Conservation (phyloP, 2,797 vertebrate species). For the Aeoliscus strigatus region DNA sequence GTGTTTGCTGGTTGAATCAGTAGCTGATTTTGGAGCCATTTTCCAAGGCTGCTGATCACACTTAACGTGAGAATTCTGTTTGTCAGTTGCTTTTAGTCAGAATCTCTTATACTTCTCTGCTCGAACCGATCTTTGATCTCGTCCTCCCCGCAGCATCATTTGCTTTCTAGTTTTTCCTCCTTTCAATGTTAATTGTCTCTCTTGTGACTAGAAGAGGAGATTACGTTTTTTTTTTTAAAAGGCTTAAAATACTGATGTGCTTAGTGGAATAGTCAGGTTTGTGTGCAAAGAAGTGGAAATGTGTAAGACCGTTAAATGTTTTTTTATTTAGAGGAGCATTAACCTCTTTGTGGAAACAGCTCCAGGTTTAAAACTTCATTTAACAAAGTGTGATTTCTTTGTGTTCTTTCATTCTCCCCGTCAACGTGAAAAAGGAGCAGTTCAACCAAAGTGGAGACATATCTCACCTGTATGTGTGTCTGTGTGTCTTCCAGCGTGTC, state of each 20-base stretch:
- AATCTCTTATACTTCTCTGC: slow-evolving; percentile 22
- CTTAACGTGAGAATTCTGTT: slow-evolving; percentile 35
- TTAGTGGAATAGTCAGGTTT: slow-evolving; percentile 2
- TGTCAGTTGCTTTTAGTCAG: slow-evolving; percentile 43
- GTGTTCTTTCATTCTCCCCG: no score
- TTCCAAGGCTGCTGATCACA: slow-evolving; percentile 27
- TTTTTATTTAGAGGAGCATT: no score
- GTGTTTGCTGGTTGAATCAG: slow-evolving; percentile 21
- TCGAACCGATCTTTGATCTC: slow-evolving; percentile 25
- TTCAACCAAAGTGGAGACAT: no score
- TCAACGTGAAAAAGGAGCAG: no score
- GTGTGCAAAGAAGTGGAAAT: neutral
- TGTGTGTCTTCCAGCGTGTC: slow-evolving; percentile 79
- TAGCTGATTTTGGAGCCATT: slow-evolving; percentile 28
- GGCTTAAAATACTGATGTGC: no score
- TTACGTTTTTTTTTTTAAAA: slow-evolving; percentile 15
- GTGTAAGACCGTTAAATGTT: no score
- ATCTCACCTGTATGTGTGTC: neutral
- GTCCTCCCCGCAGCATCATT: slow-evolving; percentile 11
- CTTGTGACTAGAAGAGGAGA: slow-evolving; percentile 12
- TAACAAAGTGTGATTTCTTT: no score
- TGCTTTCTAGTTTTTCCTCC: slow-evolving; percentile 8
- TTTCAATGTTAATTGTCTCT: slow-evolving; percentile 26
- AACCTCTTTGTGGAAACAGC: no score
- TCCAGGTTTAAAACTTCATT: no score